Evolutionary conservation across 2,113 vertebrate species (phyloP).

Genomic region (Lamprotornis superbus): DNA sequence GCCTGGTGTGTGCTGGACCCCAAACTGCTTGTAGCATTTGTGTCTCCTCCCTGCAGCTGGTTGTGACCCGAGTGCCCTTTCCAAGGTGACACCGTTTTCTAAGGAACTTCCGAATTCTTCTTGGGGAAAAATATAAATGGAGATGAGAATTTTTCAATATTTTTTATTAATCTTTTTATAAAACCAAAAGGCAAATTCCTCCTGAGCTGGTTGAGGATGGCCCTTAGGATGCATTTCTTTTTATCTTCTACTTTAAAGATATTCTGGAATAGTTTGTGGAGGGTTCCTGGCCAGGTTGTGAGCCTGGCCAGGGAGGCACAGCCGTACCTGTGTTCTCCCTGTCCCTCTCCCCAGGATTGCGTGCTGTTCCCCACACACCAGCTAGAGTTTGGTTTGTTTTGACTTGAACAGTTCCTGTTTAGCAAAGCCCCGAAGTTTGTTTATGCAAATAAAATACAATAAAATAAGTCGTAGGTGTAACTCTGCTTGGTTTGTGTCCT

Average conservation of each 20-base stretch:
- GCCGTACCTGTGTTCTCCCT: not conserved
- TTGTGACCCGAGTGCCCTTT: constrained; percentile 66
- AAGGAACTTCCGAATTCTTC: constrained; percentile 75
- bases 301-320: not conserved
- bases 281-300: not conserved
- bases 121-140: constrained; percentile 70
- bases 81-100: constrained; percentile 74
- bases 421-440: constrained; percentile 71
- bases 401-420: constrained; percentile 75
- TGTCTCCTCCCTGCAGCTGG: constrained; percentile 55
- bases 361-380: constrained; percentile 52
- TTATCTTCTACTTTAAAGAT: constrained; percentile 39
- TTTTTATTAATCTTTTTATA: constrained; percentile 85
- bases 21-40: constrained; percentile 58
- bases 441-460: constrained; percentile 80
- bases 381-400: constrained; percentile 75
- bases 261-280: constrained; percentile 10
- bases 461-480: constrained; percentile 67
- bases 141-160: constrained; percentile 79
- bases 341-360: constrained; percentile 49
- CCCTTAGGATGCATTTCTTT: constrained; percentile 36
- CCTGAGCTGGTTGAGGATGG: constrained; percentile 50
- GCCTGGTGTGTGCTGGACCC: constrained; percentile 57
- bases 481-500: constrained; percentile 30
- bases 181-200: constrained; percentile 65